Base-by-base conservation (phyloP, 2,113 vertebrate species). In the Stegostoma tigrinum region DNA sequence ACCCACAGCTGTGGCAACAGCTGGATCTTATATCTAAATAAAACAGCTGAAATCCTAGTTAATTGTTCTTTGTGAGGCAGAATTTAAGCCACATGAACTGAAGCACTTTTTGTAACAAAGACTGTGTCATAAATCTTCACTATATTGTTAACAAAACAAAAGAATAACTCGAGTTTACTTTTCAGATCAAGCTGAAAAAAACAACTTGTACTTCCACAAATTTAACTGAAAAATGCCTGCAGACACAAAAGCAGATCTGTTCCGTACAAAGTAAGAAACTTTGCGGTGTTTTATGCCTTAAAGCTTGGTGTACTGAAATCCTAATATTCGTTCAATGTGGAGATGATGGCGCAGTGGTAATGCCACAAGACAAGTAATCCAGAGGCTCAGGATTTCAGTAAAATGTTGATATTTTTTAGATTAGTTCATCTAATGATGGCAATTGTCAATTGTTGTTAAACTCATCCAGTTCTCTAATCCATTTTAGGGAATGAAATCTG, bases 31-130 rank as follows among this genome's bases (percentile, higher is more conserved):
- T 75, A 52, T 95, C 94, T 95, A 95, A 75, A 70, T 52, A 48
- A 95, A 95, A 95, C 94, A 95, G 94, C 94, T 95, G 68, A 95
- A 95, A 95, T 95, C 45, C 94, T 52, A 72, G 94, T 72, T 75
- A 95, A 95, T 95, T 95, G 68, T 72, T 95, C 94, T 95, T 95
- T 48, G 67, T 95, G 93, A 94, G 30, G 93, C 45, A 48, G 67
- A 94, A 48, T 94, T 67, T 70, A 94, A 70, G 93, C 38, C 72
- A 72, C 42, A 72, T 72, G 94, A 70, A 75, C 94, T 95, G 94
- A 95, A 95, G 68, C 45, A 95, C 94, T 95, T 95, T 95, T 45
- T 95, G n/a, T 42, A 38, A 72, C 94, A 72, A 95, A 48, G 24
- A 34, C 42, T 72, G 42, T 68, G 68, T 42, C 38, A 95, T 95